Percentiles rank a stretch among this genome's conserved stretches.
phyloP scores from a whole-genome alignment of 2,113 vertebrate genomes.

The Geococcyx californianus region DNA sequence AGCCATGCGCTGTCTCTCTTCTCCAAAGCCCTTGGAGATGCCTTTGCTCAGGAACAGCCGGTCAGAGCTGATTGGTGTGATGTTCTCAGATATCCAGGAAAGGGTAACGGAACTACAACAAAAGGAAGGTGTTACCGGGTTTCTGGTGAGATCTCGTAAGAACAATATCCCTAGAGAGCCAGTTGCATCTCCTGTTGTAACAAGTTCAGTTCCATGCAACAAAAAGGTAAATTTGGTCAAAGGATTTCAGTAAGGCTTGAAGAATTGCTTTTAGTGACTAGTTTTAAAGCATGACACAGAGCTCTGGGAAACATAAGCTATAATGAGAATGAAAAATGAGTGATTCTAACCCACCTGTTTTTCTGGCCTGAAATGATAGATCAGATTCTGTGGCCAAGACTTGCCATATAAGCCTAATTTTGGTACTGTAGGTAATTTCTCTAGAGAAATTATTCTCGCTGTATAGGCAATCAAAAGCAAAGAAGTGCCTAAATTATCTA shows the following conservation, averaged over 20 bases:
- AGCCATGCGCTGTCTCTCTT: background rate
- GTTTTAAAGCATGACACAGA: constrained; percentile 19
- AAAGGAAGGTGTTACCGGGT: background rate
- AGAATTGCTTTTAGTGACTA: constrained; percentile 24
- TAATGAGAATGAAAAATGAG: background rate
- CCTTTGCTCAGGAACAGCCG: background rate
- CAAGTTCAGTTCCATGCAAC: background rate
- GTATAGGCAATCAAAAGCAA: background rate
- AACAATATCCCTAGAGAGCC: background rate
- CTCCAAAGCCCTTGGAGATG: no score
- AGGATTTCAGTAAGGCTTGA: background rate
- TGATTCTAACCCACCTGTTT: background rate
- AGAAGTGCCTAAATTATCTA: background rate
- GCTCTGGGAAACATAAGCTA: background rate
- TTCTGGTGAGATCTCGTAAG: background rate
- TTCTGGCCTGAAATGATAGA: background rate
- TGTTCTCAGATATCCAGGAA: background rate
- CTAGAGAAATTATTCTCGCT: background rate
- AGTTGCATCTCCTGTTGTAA: background rate
- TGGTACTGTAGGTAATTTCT: background rate
- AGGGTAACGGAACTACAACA: background rate
- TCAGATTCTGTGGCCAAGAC: background rate
- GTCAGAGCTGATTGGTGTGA: background rate
- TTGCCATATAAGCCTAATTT: background rate
- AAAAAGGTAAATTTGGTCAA: background rate